These are phyloP conservation scores for Spinibarbus caldwelli DNA, from an alignment of 2,797 vertebrate species.

Conservation along the genomic window DNA sequence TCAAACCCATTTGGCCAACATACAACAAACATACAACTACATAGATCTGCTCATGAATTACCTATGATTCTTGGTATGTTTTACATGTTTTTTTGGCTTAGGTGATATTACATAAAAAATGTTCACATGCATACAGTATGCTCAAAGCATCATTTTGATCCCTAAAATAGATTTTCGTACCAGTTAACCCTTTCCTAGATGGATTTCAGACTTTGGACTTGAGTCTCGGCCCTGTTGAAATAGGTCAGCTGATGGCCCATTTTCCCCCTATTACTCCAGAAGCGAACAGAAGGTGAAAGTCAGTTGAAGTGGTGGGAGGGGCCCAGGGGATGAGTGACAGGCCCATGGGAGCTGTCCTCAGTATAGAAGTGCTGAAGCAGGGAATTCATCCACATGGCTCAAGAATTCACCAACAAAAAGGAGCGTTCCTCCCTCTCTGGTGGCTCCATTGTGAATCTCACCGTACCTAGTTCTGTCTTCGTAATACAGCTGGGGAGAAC, in stretches of 20 bases:
- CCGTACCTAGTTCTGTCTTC: constrained; percentile 44
- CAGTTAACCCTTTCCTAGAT: constrained; percentile 58
- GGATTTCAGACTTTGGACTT: constrained; percentile 60
- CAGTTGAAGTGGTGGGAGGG: constrained; percentile 72
- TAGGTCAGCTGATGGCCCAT: constrained; percentile 76
- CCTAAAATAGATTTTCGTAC: not conserved
- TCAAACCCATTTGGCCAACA: constrained; percentile 27
- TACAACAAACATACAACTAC: not conserved
- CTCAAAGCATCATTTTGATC: not conserved
- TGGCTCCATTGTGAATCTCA: constrained; percentile 49
- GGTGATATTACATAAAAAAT: constrained; percentile 3
- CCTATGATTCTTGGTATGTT: not conserved
- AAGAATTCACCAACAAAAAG: constrained; percentile 77
- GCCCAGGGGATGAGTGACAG: constrained; percentile 56
- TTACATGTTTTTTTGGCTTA: not conserved
- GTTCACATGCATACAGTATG: not conserved
- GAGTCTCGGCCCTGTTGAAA: constrained; percentile 70
- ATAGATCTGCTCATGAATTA: constrained; percentile 8
- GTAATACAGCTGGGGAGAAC: constrained; percentile 56
- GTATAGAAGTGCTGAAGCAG: constrained; percentile 80
- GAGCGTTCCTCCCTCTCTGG: constrained; percentile 70
- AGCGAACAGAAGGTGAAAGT: constrained; percentile 80
- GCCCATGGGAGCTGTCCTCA: constrained; percentile 77
- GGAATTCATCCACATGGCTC: constrained; percentile 74
- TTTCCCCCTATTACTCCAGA: constrained; percentile 61